Evolutionary conservation across 2,888 invertebrate species (phyloP).

Genomic region (Cheilosia vulpina): DNA sequence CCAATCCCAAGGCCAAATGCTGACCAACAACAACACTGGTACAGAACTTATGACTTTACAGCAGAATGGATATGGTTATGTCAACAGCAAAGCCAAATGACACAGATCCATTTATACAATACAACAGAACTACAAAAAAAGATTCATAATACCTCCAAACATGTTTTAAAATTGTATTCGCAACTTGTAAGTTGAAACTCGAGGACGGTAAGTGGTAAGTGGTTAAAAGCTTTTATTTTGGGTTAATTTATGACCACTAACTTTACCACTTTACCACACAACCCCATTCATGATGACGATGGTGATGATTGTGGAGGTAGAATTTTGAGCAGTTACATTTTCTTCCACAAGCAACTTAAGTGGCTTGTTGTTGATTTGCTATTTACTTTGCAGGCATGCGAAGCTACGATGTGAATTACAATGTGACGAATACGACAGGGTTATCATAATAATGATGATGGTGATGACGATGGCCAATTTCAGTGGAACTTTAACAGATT

Average conservation of each 20-base stretch:
- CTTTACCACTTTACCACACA: conserved; percentile 13
- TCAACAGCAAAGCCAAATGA: conserved; percentile 25
- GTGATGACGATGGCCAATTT: conserved; percentile 48
- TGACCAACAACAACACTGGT: conserved; percentile 25
- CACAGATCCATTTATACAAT: conserved; percentile 23
- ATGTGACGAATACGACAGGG: conserved; percentile 49
- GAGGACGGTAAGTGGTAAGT: conserved; percentile 35
- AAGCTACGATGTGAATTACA: conserved; percentile 53
- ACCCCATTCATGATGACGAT: conserved; percentile 17
- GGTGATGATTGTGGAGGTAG: conserved; percentile 20
- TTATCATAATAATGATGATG: conserved; percentile 31
- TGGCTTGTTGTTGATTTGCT: conserved; percentile 2
- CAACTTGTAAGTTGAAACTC: conserved; percentile 10
- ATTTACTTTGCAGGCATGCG: conserved; percentile 12
- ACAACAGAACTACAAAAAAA: conserved; percentile 25
- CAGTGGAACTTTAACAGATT: conserved; percentile 42
- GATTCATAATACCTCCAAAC: conserved; percentile 32
- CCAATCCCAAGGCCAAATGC: conserved; percentile 51
- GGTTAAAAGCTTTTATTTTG: conserved; percentile 48
- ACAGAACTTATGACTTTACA: conserved; percentile 48
- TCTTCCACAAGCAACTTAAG: conserved; percentile 29
- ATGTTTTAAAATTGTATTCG: background rate
- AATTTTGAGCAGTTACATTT: conserved; percentile 26
- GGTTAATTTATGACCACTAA: conserved; percentile 42
- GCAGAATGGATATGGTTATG: conserved; percentile 41